Evolutionary conservation across 2,888 invertebrate species (phyloP).

Genomic region (Lysandra coridon): DNA sequence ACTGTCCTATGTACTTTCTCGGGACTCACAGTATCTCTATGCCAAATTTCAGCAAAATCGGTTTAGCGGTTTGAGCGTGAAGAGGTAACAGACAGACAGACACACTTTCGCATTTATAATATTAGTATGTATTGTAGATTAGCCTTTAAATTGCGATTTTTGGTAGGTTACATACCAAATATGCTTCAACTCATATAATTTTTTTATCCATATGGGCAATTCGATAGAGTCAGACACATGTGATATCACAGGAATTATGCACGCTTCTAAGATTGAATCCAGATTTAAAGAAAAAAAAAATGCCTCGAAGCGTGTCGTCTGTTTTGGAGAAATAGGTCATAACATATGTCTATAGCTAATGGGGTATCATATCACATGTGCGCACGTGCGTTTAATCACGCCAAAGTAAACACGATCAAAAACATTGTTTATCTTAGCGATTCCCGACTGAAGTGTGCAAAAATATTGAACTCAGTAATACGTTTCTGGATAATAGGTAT

Average conservation of each 20-base stretch:
- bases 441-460: constrained; percentile 8
- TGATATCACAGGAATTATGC: background rate
- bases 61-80: no score
- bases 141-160: no score
- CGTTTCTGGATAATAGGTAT: no score
- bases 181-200: background rate
- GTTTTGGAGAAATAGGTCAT: constrained; percentile 25
- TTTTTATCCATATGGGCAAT: background rate
- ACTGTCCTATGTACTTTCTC: no score
- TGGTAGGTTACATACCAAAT: no score
- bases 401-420: constrained; percentile 54
- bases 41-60: no score
- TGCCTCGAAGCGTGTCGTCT: constrained; percentile 11
- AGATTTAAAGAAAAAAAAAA: constrained; percentile 22
- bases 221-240: background rate
- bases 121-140: no score
- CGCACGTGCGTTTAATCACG: constrained; percentile 73
- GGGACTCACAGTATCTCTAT: no score
- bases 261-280: constrained; percentile 6
- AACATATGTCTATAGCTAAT: constrained; percentile 32
- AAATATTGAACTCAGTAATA: background rate
- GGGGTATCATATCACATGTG: constrained; percentile 41
- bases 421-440: constrained; percentile 37
- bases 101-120: no score
- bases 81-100: no score